phyloP scores from a whole-genome alignment of 2,888 invertebrate genomes.

The Micoletzkya japonica region DNA sequence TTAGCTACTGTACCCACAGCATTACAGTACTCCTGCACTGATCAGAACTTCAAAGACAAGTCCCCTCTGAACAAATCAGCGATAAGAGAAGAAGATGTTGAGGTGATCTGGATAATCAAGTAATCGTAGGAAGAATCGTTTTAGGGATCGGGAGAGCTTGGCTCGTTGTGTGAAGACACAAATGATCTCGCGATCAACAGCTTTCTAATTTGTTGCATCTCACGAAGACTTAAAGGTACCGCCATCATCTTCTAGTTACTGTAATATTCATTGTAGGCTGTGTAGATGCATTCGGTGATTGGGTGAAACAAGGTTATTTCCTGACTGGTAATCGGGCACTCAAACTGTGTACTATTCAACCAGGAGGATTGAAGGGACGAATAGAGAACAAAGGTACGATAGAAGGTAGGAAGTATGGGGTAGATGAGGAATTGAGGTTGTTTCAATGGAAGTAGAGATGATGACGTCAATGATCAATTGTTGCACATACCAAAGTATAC shows the following conservation, averaged over 20 bases:
- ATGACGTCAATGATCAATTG: constrained; percentile 13
- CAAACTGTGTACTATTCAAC: constrained; percentile 19
- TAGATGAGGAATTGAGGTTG: background rate
- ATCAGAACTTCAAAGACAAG: background rate
- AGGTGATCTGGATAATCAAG: constrained; percentile 1
- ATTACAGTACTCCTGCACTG: constrained; percentile 17
- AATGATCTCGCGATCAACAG: constrained; percentile 25
- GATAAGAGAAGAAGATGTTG: constrained; percentile 19
- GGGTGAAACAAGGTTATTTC: constrained; percentile 26
- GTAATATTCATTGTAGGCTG: constrained; percentile 8
- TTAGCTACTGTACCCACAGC: background rate
- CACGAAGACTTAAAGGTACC: constrained; percentile 24
- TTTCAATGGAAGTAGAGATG: constrained; percentile 26
- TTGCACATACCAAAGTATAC: constrained; percentile 28
- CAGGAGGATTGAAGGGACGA: constrained; percentile 24
- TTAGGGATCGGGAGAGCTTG: constrained; percentile 26
- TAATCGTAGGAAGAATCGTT: background rate
- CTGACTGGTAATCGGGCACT: constrained; percentile 15
- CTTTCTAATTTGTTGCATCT: constrained; percentile 27
- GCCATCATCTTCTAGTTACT: background rate
- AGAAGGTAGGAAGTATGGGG: background rate
- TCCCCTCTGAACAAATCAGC: background rate
- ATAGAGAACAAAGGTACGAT: constrained; percentile 23
- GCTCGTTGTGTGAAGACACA: constrained; percentile 21
- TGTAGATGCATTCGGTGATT: constrained; percentile 23